phyloP scores from a whole-genome alignment of 2,113 vertebrate species.

The Mystacornis crossleyi region DNA sequence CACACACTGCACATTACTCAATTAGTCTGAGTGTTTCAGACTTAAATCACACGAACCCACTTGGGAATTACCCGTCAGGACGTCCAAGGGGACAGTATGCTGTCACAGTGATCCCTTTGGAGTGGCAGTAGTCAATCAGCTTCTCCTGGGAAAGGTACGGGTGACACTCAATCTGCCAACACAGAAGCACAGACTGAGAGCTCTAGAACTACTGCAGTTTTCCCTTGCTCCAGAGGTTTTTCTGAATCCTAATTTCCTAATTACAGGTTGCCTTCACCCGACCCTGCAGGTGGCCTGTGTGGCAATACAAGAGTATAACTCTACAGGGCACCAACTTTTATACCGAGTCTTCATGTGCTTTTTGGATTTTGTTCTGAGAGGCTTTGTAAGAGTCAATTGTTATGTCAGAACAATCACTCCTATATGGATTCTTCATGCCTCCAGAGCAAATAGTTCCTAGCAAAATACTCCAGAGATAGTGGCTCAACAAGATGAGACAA shows the following conservation, averaged over 20 bases:
- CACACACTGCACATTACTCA: neutral
- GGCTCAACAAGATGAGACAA: neutral
- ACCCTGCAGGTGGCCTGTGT: neutral
- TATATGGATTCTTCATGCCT: neutral
- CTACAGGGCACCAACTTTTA: neutral
- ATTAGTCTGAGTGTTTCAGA: neutral
- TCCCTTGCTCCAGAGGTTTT: neutral
- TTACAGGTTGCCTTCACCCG: neutral
- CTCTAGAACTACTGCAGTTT: neutral
- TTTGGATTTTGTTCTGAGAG: neutral
- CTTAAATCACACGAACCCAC: neutral
- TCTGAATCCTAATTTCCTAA: neutral
- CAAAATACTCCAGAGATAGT: neutral
- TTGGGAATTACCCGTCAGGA: conserved; percentile 83
- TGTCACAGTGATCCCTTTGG: conserved; percentile 88
- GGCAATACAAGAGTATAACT: neutral
- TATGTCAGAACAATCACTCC: neutral
- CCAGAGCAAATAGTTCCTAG: neutral
- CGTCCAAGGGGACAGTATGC: conserved; percentile 95
- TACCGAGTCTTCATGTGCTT: neutral
- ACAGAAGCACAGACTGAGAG: neutral
- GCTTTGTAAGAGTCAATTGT: neutral
- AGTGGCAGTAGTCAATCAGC: conserved; percentile 86
- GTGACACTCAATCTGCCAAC: conserved; percentile 87
- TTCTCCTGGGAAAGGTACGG: conserved; percentile 92